phyloP scores from a whole-genome alignment of 1,140 invertebrate genomes.

The Nylanderia fulva region DNA sequence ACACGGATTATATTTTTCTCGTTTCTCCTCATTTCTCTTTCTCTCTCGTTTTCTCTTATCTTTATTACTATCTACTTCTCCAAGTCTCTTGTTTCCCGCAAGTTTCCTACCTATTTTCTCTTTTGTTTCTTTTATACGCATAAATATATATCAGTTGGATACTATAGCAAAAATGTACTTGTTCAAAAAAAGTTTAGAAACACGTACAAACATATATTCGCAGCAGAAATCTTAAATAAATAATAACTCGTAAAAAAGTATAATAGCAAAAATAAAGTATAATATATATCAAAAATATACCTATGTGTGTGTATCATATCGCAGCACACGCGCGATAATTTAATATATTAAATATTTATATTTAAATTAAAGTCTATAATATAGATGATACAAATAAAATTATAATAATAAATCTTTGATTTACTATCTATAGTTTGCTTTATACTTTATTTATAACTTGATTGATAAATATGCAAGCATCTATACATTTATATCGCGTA shows the following conservation, averaged over 20 bases:
- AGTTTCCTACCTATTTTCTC: constrained; percentile 9
- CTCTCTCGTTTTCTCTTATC: constrained; percentile 30
- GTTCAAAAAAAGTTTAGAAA: neutral
- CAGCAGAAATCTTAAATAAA: constrained; percentile 2
- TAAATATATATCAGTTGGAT: constrained; percentile 45
- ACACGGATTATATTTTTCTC: constrained; percentile 18
- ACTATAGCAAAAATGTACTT: constrained; percentile 25
- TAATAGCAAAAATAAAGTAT: constrained; percentile 1
- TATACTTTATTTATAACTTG: neutral
- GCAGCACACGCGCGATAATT: neutral
- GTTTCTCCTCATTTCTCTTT: neutral
- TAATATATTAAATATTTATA: neutral
- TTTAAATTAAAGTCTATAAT: neutral
- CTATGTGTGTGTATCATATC: too few species aligned
- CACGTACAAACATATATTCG: neutral
- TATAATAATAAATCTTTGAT: neutral
- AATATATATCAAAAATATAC: neutral
- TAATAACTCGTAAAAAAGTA: neutral
- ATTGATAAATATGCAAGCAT: neutral
- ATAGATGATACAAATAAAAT: neutral
- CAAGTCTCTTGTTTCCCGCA: constrained; percentile 36
- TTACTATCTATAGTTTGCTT: neutral
- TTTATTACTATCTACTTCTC: constrained; percentile 40
- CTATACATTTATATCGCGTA: neutral
- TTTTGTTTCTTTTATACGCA: constrained; percentile 18